phyloP scores from a whole-genome alignment of 1,140 invertebrate species.

The Hyles vespertilio region DNA sequence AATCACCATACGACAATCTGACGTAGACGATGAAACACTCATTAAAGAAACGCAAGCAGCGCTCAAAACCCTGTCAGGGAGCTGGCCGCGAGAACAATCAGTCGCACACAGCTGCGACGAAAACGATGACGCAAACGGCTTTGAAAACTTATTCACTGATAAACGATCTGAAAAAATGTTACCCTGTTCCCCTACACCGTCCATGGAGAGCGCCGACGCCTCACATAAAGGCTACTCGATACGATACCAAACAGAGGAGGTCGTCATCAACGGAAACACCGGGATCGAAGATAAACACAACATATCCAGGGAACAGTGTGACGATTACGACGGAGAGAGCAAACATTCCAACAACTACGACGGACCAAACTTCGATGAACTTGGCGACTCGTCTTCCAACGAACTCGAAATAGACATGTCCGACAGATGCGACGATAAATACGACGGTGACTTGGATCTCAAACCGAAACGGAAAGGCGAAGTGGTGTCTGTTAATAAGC shows the following conservation, averaged over 20 bases:
- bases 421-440: constrained; percentile 76
- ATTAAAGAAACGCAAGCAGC: constrained; percentile 92
- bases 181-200: constrained; percentile 78
- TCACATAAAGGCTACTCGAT: constrained; percentile 78
- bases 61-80: constrained; percentile 87
- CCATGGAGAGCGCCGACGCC: constrained; percentile 78
- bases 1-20: constrained; percentile 44
- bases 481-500: constrained; percentile 67
- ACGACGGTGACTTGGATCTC: constrained; percentile 58
- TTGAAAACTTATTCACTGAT: constrained; percentile 91
- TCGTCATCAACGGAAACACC: constrained; percentile 34
- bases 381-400: constrained; percentile 87
- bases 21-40: constrained; percentile 85
- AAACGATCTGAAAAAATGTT: constrained; percentile 83
- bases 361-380: constrained; percentile 85
- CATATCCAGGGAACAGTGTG: constrained; percentile 55
- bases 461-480: constrained; percentile 71
- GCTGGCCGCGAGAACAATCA: constrained; percentile 82
- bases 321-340: constrained; percentile 54
- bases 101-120: constrained; percentile 80
- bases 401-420: constrained; percentile 89
- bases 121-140: constrained; percentile 85
- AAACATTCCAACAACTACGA: constrained; percentile 79
- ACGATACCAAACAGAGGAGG: constrained; percentile 41
- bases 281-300: constrained; percentile 46